Percentiles rank a stretch among this genome's conserved stretches.
These are phyloP conservation scores for Sarcophaga caerulescens DNA, from an alignment of 2,888 invertebrate species.

Conservation along the genomic window DNA sequence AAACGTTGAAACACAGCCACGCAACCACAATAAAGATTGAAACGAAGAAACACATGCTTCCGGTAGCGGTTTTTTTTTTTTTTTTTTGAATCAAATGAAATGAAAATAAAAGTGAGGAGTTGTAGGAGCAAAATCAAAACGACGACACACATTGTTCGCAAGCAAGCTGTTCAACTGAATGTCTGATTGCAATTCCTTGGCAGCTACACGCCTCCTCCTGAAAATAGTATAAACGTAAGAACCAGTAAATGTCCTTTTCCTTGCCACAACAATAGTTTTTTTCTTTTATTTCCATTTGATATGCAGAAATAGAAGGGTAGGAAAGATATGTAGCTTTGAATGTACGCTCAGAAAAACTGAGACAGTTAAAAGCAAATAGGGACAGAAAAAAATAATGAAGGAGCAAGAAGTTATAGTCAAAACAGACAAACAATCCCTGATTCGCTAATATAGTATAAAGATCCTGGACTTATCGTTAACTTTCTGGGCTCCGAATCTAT, in stretches of 20 bases:
- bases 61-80: conserved; percentile 71
- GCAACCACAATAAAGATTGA: conserved; percentile 45
- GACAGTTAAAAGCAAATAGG: conserved; percentile 25
- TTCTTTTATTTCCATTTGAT: neutral
- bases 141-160: conserved; percentile 51
- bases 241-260: conserved; percentile 60
- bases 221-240: conserved; percentile 36
- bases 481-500: too few relatives aligned
- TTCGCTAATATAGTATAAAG: too few relatives aligned
- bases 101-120: conserved; percentile 74
- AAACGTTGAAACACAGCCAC: conserved; percentile 55
- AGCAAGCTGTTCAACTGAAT: conserved; percentile 56
- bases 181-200: conserved; percentile 50
- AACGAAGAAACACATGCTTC: conserved; percentile 75
- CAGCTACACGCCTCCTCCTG: conserved; percentile 59
- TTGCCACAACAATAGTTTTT: conserved; percentile 52
- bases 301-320: conserved; percentile 15
- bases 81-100: conserved; percentile 62
- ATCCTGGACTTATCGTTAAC: too few relatives aligned
- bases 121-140: conserved; percentile 73
- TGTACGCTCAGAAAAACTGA: neutral
- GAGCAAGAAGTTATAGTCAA: neutral
- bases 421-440: too few relatives aligned
- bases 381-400: conserved; percentile 19
- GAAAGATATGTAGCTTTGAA: neutral